Base-by-base conservation (phyloP, 1,140 invertebrate species). In the Pseudomyrmex cubaensis region DNA sequence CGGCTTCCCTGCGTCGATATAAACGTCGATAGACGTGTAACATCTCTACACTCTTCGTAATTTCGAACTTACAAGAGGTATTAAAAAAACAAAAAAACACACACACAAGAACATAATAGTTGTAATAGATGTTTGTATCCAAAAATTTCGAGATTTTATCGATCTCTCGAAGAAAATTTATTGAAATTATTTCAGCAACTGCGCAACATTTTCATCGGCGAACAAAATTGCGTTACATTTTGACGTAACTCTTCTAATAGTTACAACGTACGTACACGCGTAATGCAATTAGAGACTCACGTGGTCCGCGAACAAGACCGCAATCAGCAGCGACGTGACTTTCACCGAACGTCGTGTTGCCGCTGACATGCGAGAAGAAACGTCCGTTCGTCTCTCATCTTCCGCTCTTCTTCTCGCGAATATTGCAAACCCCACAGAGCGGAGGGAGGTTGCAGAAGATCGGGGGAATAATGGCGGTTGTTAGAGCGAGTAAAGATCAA, bases 251-350 rank as follows among this genome's bases (percentile, higher is more conserved):
- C 25, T 35, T 35, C 22, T 70, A 70, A 72, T n/a, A 54, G 22
- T 50, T 9, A 52, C 48, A 20, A 22, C 20, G 9, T 15, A 44
- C 54, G 15, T 25, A 20, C 64, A 59, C 69, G 66, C 54, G 56
- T 72, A 72, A 80, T 46, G 46, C 76, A 80, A 80, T 80, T 80
- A 61, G 66, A 72, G 66, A 15, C 46, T 59, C 25, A 10, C 52
- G 63, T 75, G 20, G 52, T 15, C 48, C 46, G 48, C 25, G 44
- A 61, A 72, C 66, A 59, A 80, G 66, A 72, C 54, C 54, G 76
- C 76, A 50, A 72, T 80, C 76, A 80, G 9, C 66, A 48, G 76
- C 54, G 48, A 80, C 76, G 76, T 80, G 66, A 80, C 66, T 80
- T 61, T 80, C 76, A 57, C 75, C 25, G 74, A 56, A 35, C 35